A percentile compares a stretch with the other conserved stretches of the same genome.
Conservation (phyloP, 2,888 invertebrate genomes). For the Tenthredo amoena region DNA sequence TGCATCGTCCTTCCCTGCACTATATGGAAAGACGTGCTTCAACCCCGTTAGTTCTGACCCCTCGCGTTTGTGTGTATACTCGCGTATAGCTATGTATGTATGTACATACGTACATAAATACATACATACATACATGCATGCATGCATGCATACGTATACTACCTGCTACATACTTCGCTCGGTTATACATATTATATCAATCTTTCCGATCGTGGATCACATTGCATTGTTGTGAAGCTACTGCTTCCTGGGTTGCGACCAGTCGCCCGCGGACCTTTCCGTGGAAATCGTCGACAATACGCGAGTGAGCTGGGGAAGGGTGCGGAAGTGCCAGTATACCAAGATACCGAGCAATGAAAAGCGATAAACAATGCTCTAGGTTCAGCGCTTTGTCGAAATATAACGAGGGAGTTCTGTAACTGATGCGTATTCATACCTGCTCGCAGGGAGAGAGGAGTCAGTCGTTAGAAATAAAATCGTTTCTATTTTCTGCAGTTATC, state of each 20-base stretch:
- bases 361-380: slow-evolving; percentile 11
- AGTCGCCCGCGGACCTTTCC: background rate
- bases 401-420: background rate
- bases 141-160: no score
- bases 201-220: background rate
- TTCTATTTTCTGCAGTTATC: background rate
- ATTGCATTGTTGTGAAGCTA: background rate
- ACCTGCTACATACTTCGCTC: background rate
- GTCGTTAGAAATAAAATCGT: background rate
- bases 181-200: background rate
- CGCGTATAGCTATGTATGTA: no score
- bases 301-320: background rate
- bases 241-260: slow-evolving; percentile 1
- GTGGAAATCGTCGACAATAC: slow-evolving; percentile 12
- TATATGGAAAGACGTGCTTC: background rate
- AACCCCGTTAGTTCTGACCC: background rate
- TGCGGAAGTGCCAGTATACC: background rate
- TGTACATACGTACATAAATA: no score
- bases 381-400: slow-evolving; percentile 16
- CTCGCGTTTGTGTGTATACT: background rate
- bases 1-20: background rate
- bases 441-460: background rate
- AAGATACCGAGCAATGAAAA: slow-evolving; percentile 1
- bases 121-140: no score
- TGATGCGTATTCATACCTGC: background rate